Base-by-base conservation (phyloP, 2,113 vertebrate species). In the Pardalotus punctatus region DNA sequence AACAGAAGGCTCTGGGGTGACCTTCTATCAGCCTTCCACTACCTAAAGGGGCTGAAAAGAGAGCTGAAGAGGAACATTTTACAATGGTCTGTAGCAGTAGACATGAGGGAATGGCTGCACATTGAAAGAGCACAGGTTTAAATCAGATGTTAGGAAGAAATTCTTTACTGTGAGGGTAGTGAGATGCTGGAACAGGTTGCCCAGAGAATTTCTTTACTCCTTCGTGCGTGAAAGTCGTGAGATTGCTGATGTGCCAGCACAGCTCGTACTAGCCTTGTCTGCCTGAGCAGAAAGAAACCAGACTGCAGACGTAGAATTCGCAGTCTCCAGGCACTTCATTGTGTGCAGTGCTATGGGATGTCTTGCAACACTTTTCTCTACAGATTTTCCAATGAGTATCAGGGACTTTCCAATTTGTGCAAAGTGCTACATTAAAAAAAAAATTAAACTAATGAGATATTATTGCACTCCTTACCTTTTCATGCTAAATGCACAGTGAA, bases 301-400 rank as follows among this genome's bases (percentile, higher is more conserved):
- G 57, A 56, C 42, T 43, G 48, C 25, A 61, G 81, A n/a, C 36
- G 22, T 10, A 64, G 31, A 72, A 65, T 65, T 72, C 67, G 28
- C 22, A 15, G 2, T 38, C 48, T 86, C 67, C 5, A 1, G 25
- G 35, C 19, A 36, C 29, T 64, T 79, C 47, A 47, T 28, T 23
- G 14, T 0, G 0, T 48, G 19, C 23, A 54, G 35, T 47, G 21
- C 35, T 70, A 17, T 2, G 2, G 53, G 24, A 78, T 29, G 23
- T 25, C 81, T 89, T 79, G 29, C 9, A 78, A 40, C 4, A 29
- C 42, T 66, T 91, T 35, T 78, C 38, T 66, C 29, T 60, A 7
- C 35, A 87, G n/a, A 40, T 43, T 91, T 91, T 56, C 60, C 56
- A 79, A 33, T 28, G 47, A 81, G 7, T 65, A 67, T 18, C 12